A percentile compares a stretch with the other conserved stretches of the same genome.
These are phyloP conservation scores for Trinectes maculatus DNA, from an alignment of 2,113 vertebrate genomes.

Conservation along the genomic window DNA sequence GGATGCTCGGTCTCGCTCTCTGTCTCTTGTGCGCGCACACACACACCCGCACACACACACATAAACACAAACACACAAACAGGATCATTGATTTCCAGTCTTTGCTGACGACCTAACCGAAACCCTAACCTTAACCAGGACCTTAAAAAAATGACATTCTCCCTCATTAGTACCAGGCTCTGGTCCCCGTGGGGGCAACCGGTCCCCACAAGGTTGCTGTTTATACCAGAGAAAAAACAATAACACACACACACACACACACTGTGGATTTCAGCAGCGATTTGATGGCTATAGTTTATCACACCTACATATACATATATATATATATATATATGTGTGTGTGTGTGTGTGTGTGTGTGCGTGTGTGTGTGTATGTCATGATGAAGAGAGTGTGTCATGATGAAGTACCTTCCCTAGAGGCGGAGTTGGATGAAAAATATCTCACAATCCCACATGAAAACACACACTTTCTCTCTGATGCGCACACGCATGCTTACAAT, in stretches of 20 bases:
- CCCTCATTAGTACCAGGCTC: neutral
- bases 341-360: no score
- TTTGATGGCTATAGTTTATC: slow-evolving; percentile 25
- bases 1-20: neutral
- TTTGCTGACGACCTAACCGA: neutral
- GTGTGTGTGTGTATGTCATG: no score
- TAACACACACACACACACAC: neutral
- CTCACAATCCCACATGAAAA: slow-evolving; percentile 3
- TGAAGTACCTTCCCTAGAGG: neutral
- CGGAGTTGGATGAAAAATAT: slow-evolving; percentile 22
- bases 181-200: neutral
- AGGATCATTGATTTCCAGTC: neutral
- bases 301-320: slow-evolving; percentile 5
- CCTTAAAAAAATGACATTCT: neutral
- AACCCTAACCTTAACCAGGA: neutral
- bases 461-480: neutral
- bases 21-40: neutral
- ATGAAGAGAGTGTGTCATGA: neutral
- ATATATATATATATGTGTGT: no score
- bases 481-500: neutral
- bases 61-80: no score
- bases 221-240: neutral
- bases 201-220: neutral
- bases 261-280: neutral
- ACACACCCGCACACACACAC: slow-evolving; percentile 3